phyloP scores from a whole-genome alignment of 2,113 vertebrate species.

The Gavialis gangeticus region DNA sequence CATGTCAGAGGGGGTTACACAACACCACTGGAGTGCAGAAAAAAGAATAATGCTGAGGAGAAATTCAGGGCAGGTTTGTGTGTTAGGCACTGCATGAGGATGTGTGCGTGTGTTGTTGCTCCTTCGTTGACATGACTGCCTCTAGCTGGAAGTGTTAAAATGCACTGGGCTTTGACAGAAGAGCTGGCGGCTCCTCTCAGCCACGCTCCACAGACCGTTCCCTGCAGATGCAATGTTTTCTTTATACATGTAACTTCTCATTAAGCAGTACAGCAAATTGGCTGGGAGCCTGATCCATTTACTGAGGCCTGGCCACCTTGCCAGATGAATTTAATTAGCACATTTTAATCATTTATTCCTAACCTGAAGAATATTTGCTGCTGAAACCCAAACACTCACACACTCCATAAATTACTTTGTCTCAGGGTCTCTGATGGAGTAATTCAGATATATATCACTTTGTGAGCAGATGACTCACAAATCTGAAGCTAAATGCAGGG shows the following conservation, averaged over 20 bases:
- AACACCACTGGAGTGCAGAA: not conserved
- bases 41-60: not conserved
- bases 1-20: not conserved
- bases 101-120: not conserved
- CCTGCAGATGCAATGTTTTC: not conserved
- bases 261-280: not conserved
- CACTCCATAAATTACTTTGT: slow-evolving; percentile 32
- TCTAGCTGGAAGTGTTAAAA: not conserved
- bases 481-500: not conserved
- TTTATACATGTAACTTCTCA: not conserved
- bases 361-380: slow-evolving; percentile 27
- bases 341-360: slow-evolving; percentile 43
- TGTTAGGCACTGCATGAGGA: not conserved
- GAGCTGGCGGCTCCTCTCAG: not conserved
- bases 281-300: not conserved
- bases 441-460: slow-evolving; percentile 14
- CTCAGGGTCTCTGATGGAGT: slow-evolving; percentile 18
- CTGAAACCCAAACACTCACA: slow-evolving; percentile 28
- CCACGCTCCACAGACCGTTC: not conserved
- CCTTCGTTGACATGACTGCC: not conserved
- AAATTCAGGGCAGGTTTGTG: not conserved
- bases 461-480: slow-evolving; percentile 12
- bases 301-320: not conserved
- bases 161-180: not conserved
- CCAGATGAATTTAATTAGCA: slow-evolving; percentile 38